phyloP scores from a whole-genome alignment of 2,888 invertebrate species.

The Syrista parreyssii region DNA sequence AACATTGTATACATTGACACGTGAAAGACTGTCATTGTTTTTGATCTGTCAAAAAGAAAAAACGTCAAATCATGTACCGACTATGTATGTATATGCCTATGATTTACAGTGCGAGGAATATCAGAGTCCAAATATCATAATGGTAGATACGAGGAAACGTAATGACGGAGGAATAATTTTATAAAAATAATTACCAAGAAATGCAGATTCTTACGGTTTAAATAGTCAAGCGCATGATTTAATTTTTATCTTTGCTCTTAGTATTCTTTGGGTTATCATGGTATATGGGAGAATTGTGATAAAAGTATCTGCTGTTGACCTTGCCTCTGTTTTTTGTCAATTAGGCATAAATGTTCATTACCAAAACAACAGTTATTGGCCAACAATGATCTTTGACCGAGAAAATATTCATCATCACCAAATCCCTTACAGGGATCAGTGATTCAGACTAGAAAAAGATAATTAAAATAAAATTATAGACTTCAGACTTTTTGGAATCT shows the following conservation, averaged over 20 bases:
- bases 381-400: not conserved
- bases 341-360: not conserved
- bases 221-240: too few relatives aligned
- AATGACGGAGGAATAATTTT: not conserved
- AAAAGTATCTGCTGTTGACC: not conserved
- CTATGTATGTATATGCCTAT: not conserved
- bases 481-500: not conserved
- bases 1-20: too few relatives aligned
- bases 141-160: not conserved
- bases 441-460: not conserved
- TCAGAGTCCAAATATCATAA: not conserved
- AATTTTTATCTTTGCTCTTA: not conserved
- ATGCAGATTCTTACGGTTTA: too few relatives aligned
- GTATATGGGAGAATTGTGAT: not conserved
- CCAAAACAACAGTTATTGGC: not conserved
- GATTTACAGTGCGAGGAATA: not conserved
- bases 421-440: not conserved
- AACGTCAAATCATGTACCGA: too few relatives aligned
- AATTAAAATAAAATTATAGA: not conserved
- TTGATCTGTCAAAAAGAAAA: too few relatives aligned
- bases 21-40: too few relatives aligned
- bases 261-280: not conserved
- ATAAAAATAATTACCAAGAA: not conserved
- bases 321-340: not conserved
- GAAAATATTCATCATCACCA: not conserved